A percentile compares a stretch with the other conserved stretches of the same genome.
phyloP scores from a whole-genome alignment of 2,888 invertebrate genomes.

The Metopia argyrocephala region DNA sequence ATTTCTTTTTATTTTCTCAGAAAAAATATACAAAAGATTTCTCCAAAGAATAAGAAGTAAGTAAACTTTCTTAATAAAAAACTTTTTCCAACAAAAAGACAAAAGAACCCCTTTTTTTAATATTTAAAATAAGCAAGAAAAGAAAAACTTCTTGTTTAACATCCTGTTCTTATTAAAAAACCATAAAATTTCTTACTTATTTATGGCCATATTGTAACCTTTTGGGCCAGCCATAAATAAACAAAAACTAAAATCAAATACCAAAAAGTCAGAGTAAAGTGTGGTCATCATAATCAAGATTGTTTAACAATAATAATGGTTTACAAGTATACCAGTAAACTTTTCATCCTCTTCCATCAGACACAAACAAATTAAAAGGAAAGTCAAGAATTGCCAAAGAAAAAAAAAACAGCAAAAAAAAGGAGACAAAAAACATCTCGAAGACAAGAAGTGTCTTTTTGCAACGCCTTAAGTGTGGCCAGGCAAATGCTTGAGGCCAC shows the following conservation, averaged over 20 bases:
- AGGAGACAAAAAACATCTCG: neutral
- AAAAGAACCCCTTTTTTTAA: too few relatives aligned
- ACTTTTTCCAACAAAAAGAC: too few relatives aligned
- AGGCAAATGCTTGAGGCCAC: constrained; percentile 67
- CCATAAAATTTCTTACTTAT: constrained; percentile 63
- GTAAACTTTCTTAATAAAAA: too few relatives aligned
- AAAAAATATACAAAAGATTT: too few relatives aligned
- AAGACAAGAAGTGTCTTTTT: constrained; percentile 67
- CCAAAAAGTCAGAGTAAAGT: neutral
- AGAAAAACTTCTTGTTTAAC: constrained; percentile 52
- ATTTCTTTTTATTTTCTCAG: too few relatives aligned
- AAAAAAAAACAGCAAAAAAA: constrained; percentile 19
- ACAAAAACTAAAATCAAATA: constrained; percentile 29
- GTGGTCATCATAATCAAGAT: constrained; percentile 53
- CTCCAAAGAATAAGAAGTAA: too few relatives aligned
- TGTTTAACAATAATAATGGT: constrained; percentile 53
- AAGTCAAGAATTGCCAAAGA: constrained; percentile 49
- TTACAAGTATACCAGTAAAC: constrained; percentile 10
- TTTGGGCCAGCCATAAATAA: constrained; percentile 37
- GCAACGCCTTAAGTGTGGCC: constrained; percentile 67
- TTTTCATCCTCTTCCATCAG: too few relatives aligned
- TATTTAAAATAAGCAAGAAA: neutral
- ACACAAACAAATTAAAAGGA: neutral
- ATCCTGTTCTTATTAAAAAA: constrained; percentile 60
- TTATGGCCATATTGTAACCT: constrained; percentile 63